phyloP scores from a whole-genome alignment of 2,888 invertebrate genomes.

The Drosophila emarginata region DNA sequence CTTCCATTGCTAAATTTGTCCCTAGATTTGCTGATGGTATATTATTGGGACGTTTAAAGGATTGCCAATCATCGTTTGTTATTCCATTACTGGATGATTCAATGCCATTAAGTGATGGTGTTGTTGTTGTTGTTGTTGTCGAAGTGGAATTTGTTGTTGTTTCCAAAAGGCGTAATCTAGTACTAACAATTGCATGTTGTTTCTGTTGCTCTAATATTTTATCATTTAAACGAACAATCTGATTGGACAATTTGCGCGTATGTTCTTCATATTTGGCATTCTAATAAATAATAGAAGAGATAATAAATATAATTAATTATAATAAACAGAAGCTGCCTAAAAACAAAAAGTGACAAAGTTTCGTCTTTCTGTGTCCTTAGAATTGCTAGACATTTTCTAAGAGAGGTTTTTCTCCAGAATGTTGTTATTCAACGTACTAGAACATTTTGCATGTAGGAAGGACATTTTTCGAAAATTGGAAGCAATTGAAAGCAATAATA shows the following conservation, averaged over 20 bases:
- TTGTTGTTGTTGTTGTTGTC: no score
- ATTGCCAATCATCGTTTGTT: conserved; percentile 35
- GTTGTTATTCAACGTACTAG: no score
- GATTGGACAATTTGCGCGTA: conserved; percentile 77
- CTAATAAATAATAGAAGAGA: conserved; percentile 9
- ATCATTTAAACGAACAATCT: conserved; percentile 80
- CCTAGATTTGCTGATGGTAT: conserved; percentile 62
- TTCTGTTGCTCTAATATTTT: conserved; percentile 80
- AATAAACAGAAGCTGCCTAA: no score
- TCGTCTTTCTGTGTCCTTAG: no score
- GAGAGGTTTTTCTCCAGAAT: no score
- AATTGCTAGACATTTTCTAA: no score
- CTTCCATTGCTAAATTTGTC: conserved; percentile 88
- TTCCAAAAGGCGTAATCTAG: conserved; percentile 77
- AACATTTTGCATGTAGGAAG: no score
- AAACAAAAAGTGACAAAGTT: no score
- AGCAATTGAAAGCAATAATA: no score
- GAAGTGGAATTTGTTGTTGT: conserved; percentile 1
- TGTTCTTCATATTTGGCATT: conserved; percentile 78
- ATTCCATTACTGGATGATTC: not conserved
- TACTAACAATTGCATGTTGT: conserved; percentile 78
- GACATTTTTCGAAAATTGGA: no score
- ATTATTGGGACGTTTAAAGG: conserved; percentile 65
- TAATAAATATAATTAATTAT: no score
- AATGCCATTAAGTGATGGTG: conserved; percentile 4